Evolutionary conservation across 2,797 vertebrate genomes (phyloP), one percentile per base, ranked within the genome.

Genomic region (Helarctos malayanus): DNA sequence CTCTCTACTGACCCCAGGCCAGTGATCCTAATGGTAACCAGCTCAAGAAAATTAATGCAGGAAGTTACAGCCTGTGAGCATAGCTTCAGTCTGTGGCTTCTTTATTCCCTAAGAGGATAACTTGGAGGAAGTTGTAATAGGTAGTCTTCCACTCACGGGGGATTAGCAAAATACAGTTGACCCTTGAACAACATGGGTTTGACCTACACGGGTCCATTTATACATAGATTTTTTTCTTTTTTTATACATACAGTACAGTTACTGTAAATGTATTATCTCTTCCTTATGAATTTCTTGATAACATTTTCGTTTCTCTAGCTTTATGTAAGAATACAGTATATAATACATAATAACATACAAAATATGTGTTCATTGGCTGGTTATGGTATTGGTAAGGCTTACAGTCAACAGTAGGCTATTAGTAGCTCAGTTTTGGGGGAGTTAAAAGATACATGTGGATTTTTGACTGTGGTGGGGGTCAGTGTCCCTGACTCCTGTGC

Each of bases 21-120:
- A 27, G 23, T 25, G 27, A 63, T 59, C 19, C 63, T 73, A 49
- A 79, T 47, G 23, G n/a, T 19, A 5, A 65, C 18, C 75, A 19
- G 27, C 78, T 83, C n/a, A 15, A 16, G n/a, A 38, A 75, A 32
- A 35, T 35, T 88, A 56, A 69, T 47, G 35, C n/a, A 29, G 56
- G 88, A 93, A 61, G 65, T 92, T 59, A 69, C 7, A 59, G 71
- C 12, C 32, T 25, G 11, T 82, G 59, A 52, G 23, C 2, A 2
- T 21, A 71, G 78, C 45, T 76, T 92, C 32, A 81, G 75, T 25
- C 61, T 80, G 25, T 76, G n/a, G 25, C 56, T 95, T 96, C n/a
- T 82, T 23, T 79, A 35, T 87, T 95, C 80, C 45, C 92, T 57
- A 41, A 49, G 35, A 68, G 57, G 68, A 12, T 75, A 68, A 75